These are phyloP conservation scores for Phalacrocorax aristotelis DNA, from an alignment of 2,113 vertebrate genomes.

Conservation along the genomic window DNA sequence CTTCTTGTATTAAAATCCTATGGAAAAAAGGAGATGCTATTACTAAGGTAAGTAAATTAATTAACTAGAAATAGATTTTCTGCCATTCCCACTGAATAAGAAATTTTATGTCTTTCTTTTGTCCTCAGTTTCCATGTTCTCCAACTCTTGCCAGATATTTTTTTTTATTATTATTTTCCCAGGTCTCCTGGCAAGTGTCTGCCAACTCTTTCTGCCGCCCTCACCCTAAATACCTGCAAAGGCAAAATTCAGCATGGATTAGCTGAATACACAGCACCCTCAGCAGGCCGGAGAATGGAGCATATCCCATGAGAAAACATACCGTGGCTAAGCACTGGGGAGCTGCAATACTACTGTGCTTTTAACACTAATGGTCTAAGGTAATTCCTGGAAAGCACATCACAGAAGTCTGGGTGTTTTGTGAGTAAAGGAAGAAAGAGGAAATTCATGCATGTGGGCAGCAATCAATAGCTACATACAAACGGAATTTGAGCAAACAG, in stretches of 20 bases:
- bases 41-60: not conserved
- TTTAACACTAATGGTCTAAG: not conserved
- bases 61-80: not conserved
- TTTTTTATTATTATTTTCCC: not conserved
- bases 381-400: not conserved
- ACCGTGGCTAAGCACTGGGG: not conserved
- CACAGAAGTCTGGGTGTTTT: not conserved
- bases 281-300: not conserved
- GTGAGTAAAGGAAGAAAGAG: not conserved
- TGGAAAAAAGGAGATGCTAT: not conserved
- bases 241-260: not conserved
- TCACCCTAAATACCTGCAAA: not conserved
- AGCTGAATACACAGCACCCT: constrained; percentile 24
- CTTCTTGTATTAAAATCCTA: not conserved
- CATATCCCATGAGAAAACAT: not conserved
- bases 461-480: not conserved
- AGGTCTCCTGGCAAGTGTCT: not conserved
- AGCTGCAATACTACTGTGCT: not conserved
- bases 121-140: not conserved
- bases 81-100: not conserved
- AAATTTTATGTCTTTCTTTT: not conserved
- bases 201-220: not conserved
- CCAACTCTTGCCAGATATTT: not conserved
- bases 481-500: not conserved
- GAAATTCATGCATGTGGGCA: not conserved